Evolutionary conservation across 2,113 vertebrate genomes (phyloP), one percentile per base, ranked within the genome.

Genomic region (Pungitius pungitius): DNA sequence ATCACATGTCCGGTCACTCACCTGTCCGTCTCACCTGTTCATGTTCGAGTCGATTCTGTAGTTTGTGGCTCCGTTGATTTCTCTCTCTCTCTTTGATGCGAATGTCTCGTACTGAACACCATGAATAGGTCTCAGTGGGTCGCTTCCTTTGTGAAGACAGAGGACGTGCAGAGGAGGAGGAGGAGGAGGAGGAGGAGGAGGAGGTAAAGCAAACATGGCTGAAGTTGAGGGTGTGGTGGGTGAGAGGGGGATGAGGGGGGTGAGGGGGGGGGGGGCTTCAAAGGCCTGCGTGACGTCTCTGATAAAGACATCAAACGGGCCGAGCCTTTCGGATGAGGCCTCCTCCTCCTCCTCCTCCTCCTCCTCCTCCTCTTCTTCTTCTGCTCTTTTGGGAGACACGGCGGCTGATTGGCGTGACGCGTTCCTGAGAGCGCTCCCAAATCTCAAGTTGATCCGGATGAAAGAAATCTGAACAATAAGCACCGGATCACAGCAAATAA

Each of bases 251-350:
- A n/a, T n/a, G n/a, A n/a, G n/a, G 6, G 33, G 33, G 33, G 33
- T 7, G 33, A 5, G 17, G 39, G 9, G 15, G 58, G 70, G 52
- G 35, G 18, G 15, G 47, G 78, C 87, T 85, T 90, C 84, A 90
- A 87, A 90, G 89, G 78, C n/a, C 73, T 30, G 69, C 45, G 37
- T 54, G 74, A 69, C 55, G 7, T 74, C 59, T 80, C 84, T 79
- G 82, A 90, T 88, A 78, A 73, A 81, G 84, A 84, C 87, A 80
- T 90, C 89, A 88, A 82, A 89, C 62, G 30, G 63, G 55, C 59
- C 62, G 55, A 39, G 71, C 64, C 62, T 74, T 22, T 88, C 80
- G 80, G 62, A 84, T 74, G 73, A 49, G 65, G 83, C 69, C 18
- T 59, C 39, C 1, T 61, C 49, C 30, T 30, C 30, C 30, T 71